A percentile compares a stretch with the other conserved stretches of the same genome.
These are phyloP conservation scores for Condylura cristata DNA, from an alignment of 2,113 vertebrate genomes.

Conservation along the genomic window DNA sequence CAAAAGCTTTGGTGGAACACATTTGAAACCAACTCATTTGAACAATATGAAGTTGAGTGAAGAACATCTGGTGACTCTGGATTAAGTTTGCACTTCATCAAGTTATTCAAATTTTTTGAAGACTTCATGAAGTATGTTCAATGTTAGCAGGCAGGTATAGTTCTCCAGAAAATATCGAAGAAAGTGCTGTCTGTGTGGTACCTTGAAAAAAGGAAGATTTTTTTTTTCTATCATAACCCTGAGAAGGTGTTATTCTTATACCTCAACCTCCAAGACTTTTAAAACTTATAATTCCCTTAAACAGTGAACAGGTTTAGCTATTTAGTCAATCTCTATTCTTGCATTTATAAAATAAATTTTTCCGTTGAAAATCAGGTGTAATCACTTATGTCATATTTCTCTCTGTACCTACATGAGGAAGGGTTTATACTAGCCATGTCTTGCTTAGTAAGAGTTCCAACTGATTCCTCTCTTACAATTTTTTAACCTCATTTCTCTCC, in stretches of 20 bases:
- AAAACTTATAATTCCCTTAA: constrained; percentile 30
- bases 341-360: constrained; percentile 21
- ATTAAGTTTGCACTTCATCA: background rate
- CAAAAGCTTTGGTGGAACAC: background rate
- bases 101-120: constrained; percentile 6
- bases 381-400: background rate
- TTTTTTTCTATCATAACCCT: constrained; percentile 1
- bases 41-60: background rate
- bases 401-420: background rate
- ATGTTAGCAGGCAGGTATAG: background rate
- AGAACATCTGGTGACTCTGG: background rate
- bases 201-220: background rate
- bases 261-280: background rate
- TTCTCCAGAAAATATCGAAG: constrained; percentile 52
- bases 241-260: background rate
- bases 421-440: background rate
- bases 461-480: background rate
- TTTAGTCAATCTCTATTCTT: constrained; percentile 22
- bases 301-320: background rate
- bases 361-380: background rate
- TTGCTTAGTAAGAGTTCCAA: background rate
- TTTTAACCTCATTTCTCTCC: background rate
- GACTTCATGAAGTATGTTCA: background rate
- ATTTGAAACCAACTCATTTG: background rate
- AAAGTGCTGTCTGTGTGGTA: background rate